Conservation (phyloP, 2,797 vertebrate genomes). For the Sebastes wilsoni region DNA sequence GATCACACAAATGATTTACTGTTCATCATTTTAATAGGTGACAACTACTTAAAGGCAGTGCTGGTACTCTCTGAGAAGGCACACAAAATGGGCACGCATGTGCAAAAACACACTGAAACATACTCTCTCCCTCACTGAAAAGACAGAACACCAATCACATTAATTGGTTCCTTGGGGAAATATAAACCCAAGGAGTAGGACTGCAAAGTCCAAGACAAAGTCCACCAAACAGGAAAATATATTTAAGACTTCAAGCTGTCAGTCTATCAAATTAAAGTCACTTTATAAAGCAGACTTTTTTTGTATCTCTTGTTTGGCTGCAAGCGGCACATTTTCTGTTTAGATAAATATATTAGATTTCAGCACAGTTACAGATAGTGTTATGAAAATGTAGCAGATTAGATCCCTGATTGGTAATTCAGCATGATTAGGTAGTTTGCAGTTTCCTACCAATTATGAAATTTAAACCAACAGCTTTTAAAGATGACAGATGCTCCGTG, state of each 20-base stretch:
- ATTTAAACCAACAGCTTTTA: slow-evolving; percentile 44
- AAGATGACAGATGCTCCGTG: slow-evolving; percentile 54
- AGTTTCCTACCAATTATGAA: slow-evolving; percentile 54
- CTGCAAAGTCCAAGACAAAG: slow-evolving; percentile 49
- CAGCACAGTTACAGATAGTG: slow-evolving; percentile 18
- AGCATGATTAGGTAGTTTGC: slow-evolving; percentile 54
- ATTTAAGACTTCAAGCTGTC: slow-evolving; percentile 36
- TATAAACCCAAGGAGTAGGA: slow-evolving; percentile 39
- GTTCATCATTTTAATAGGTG: slow-evolving; percentile 13
- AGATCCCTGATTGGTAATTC: slow-evolving; percentile 51
- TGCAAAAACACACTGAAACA: slow-evolving; percentile 5
- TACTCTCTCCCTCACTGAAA: slow-evolving; percentile 16
- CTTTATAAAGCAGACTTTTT: slow-evolving; percentile 15
- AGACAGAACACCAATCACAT: slow-evolving; percentile 68
- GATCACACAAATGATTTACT: not conserved
- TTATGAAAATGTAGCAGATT: slow-evolving; percentile 49
- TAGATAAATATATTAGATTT: slow-evolving; percentile 48
- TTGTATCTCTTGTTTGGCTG: not conserved
- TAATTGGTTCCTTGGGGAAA: slow-evolving; percentile 73
- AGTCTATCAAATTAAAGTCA: slow-evolving; percentile 33
- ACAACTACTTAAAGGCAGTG: not conserved
- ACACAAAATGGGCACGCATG: not conserved
- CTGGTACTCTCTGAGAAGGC: not conserved
- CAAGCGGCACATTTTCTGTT: slow-evolving; percentile 20
- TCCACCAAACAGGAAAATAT: slow-evolving; percentile 30